Evolutionary conservation across 92 coral and sea anemone genomes (phyloP).

Genomic region (Chrysogorgia sp.): DNA sequence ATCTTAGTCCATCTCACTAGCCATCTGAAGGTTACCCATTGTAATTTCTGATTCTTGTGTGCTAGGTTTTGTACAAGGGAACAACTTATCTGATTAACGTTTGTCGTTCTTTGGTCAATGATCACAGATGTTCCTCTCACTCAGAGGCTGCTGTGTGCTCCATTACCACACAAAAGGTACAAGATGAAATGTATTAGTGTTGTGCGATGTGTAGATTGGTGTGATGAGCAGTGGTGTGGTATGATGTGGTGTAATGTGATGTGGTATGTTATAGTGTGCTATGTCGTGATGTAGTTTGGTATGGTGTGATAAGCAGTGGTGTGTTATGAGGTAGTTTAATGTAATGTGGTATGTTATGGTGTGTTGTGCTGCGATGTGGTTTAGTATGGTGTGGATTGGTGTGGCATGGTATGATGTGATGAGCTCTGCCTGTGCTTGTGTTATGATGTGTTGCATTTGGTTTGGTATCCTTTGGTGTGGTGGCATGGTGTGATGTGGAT

Average conservation of each 20-base stretch:
- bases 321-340: not conserved
- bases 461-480: not conserved
- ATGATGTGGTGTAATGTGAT: not conserved
- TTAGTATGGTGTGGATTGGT: not conserved
- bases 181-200: too few species aligned
- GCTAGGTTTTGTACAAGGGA: not conserved
- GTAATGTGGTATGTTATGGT: not conserved
- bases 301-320: not conserved
- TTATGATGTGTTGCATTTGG: not conserved
- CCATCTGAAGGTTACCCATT: too few species aligned
- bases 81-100: constrained; percentile 70
- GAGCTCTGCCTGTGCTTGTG: too few species aligned
- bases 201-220: not conserved
- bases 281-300: not conserved
- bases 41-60: not conserved
- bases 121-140: constrained; percentile 1
- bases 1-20: not conserved
- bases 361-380: constrained; percentile 3
- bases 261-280: not conserved
- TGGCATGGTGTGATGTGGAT: not conserved
- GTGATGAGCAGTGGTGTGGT: not conserved
- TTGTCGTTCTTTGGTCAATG: constrained; percentile 70
- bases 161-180: not conserved
- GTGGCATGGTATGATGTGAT: not conserved
- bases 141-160: constrained; percentile 26